Conservation (phyloP, 2,113 vertebrate species). For the Paedocypris sp. region DNA sequence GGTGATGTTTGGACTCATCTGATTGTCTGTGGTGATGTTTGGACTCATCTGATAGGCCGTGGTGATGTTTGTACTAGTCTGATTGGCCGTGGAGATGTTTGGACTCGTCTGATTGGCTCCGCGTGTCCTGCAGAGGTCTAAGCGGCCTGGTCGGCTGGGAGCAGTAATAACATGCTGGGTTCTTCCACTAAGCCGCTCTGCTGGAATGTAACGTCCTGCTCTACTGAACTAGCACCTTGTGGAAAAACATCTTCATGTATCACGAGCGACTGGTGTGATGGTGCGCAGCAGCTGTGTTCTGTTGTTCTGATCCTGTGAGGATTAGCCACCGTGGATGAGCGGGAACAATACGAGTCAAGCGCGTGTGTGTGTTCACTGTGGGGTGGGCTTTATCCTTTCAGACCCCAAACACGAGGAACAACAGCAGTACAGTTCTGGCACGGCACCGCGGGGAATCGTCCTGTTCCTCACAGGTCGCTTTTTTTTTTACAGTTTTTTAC, state of each 20-base stretch:
- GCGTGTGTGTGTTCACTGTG: background rate
- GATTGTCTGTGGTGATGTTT: too few species aligned
- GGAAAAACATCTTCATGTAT: background rate
- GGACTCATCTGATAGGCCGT: too few species aligned
- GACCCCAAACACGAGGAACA: background rate
- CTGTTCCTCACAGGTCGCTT: too few species aligned
- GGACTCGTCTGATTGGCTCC: background rate
- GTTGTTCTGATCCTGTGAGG: constrained; percentile 34
- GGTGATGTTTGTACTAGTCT: too few species aligned
- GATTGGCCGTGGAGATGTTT: too few species aligned
- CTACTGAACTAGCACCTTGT: background rate
- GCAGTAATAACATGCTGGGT: constrained; percentile 35
- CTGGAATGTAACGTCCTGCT: constrained; percentile 44
- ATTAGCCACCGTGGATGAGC: constrained; percentile 41
- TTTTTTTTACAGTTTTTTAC: too few species aligned
- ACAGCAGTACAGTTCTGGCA: background rate
- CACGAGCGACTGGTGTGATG: background rate
- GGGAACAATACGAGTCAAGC: constrained; percentile 34
- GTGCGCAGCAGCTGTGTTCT: background rate
- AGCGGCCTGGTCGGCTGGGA: background rate
- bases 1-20: too few species aligned
- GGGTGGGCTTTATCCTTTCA: background rate
- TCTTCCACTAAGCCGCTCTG: constrained; percentile 45
- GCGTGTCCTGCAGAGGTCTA: background rate
- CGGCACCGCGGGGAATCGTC: too few species aligned